Evolutionary conservation across 2,888 invertebrate species (phyloP).

Genomic region (Miltochrista miniata): DNA sequence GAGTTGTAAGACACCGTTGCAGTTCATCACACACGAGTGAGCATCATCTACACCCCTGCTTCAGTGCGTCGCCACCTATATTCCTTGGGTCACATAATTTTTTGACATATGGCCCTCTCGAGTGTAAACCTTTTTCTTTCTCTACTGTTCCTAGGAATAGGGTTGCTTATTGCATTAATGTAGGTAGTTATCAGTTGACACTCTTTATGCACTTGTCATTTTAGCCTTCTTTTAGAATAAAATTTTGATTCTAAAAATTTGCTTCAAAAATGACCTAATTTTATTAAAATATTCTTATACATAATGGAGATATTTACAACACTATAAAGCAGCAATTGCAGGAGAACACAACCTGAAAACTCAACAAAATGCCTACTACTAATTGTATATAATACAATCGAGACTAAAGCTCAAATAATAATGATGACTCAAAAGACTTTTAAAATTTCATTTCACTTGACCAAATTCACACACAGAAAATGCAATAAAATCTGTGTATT

Average conservation of each 20-base stretch:
- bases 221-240: slow-evolving; percentile 1
- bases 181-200: slow-evolving; percentile 23
- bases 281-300: no score
- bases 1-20: slow-evolving; percentile 18
- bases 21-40: slow-evolving; percentile 26
- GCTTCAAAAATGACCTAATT: neutral
- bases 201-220: slow-evolving; percentile 6
- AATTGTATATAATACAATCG: no score
- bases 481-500: slow-evolving; percentile 27
- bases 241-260: neutral
- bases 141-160: slow-evolving; percentile 52
- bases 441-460: no score
- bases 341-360: no score
- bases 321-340: no score
- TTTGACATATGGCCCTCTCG: slow-evolving; percentile 65
- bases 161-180: slow-evolving; percentile 50
- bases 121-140: slow-evolving; percentile 64
- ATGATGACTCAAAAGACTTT: no score
- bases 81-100: slow-evolving; percentile 59
- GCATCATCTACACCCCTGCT: slow-evolving; percentile 14
- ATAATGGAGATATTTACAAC: no score
- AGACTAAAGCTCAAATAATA: no score
- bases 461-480: no score
- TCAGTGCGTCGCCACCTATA: slow-evolving; percentile 22
- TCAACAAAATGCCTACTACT: no score